Base-by-base conservation (phyloP, 2,888 invertebrate species). In the Automeris io region DNA sequence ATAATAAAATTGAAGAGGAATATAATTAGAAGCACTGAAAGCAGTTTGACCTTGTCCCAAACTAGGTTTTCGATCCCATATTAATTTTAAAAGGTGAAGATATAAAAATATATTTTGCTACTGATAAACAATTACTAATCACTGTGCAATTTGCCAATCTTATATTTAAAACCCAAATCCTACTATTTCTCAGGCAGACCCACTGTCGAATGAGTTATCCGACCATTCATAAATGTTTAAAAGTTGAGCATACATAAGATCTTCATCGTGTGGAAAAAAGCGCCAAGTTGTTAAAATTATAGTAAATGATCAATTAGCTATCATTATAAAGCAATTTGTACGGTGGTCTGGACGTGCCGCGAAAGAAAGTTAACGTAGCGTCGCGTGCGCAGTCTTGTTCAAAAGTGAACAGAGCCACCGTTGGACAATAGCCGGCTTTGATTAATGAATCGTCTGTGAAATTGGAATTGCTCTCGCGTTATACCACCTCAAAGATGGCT, bases 291-390 rank as follows among this genome's bases (percentile, higher is more conserved):
- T 49, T 57, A 41, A 53, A 59, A 61, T 66, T 48, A 58, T 51
- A 49, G 52, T 55, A 55, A 64, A 54, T 61, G 62, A 64, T 69
- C 65, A 70, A 72, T 75, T 73, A 72, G 57, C 54, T 50, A 59
- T 70, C 68, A 76, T 78, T 77, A 77, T 70, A 72, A 71, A 66
- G 68, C 67, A 63, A 76, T 77, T 70, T 74, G 68, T 75, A 65
- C 68, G 66, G 54, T 58, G 53, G 51, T 55, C 51, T 45, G 51
- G 47, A 43, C 39, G 51, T 40, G 39, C 39, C 38, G 41, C 45
- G 43, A 58, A 73, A 65, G 73, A 73, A 71, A 71, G 70, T 70
- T 62, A 39, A 36, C 43, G 40, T 35, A 18, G 32, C 50, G 66
- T 70, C 70, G 69, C 69, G 70, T 71, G 70, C 67, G 32, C 18